These are phyloP conservation scores for Aphelenchoides besseyi DNA, from an alignment of 1,140 invertebrate species.

Conservation along the genomic window DNA sequence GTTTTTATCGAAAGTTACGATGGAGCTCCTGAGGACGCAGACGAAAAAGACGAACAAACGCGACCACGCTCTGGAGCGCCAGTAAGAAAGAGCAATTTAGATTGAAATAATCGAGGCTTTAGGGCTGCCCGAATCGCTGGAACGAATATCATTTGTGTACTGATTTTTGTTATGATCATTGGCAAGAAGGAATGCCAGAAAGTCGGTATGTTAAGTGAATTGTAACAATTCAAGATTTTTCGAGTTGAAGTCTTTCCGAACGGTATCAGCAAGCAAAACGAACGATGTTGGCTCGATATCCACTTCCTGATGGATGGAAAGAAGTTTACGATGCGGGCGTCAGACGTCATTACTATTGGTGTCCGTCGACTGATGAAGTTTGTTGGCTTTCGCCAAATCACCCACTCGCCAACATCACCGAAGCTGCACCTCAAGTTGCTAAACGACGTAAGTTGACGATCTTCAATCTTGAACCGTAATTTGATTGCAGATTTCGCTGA, in stretches of 20 bases:
- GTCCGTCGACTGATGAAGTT: slow-evolving; percentile 82
- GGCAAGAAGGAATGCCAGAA: slow-evolving; percentile 74
- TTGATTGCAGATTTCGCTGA: slow-evolving; percentile 13
- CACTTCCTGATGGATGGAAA: slow-evolving; percentile 84
- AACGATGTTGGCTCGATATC: slow-evolving; percentile 80
- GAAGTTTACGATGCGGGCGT: slow-evolving; percentile 69
- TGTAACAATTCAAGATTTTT: background rate
- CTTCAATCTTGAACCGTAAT: background rate
- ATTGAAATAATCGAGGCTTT: too few relatives aligned
- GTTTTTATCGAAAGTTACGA: slow-evolving; percentile 85
- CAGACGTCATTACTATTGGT: slow-evolving; percentile 89
- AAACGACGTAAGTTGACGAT: slow-evolving; percentile 16
- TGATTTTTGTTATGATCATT: slow-evolving; percentile 80
- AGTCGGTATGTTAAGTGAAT: slow-evolving; percentile 64
- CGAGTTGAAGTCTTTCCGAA: slow-evolving; percentile 65
- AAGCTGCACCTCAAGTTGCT: slow-evolving; percentile 49
- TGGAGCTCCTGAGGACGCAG: slow-evolving; percentile 45
- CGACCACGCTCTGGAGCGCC: slow-evolving; percentile 62
- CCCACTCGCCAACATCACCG: slow-evolving; percentile 52
- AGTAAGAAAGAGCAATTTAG: too few relatives aligned
- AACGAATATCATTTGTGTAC: slow-evolving; percentile 91
- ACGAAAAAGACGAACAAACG: slow-evolving; percentile 26
- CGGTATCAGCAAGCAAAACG: slow-evolving; percentile 74
- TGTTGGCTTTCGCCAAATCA: slow-evolving; percentile 59
- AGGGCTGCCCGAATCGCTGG: slow-evolving; percentile 91